Conservation (phyloP, 2,113 vertebrate genomes). For the Triplophysa rosa region DNA sequence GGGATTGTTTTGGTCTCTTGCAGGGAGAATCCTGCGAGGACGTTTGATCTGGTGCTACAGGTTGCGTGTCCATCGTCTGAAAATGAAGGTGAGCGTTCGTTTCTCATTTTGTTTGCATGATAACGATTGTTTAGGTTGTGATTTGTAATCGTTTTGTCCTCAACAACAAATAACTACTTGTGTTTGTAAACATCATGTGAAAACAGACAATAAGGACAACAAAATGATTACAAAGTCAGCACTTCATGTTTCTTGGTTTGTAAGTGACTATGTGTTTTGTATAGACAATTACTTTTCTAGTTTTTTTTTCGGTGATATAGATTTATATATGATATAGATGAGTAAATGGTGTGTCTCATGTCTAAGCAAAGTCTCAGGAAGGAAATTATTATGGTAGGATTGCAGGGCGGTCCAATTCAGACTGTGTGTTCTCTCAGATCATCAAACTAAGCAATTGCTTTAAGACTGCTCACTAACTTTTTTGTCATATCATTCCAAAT, state of each 20-base stretch:
- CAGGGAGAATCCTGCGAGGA: constrained; percentile 93
- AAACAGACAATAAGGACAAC: too few relatives aligned
- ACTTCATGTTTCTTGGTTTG: too few relatives aligned
- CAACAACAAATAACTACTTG: neutral
- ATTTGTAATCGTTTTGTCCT: neutral
- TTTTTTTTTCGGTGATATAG: neutral
- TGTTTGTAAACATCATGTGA: neutral
- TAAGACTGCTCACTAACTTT: neutral
- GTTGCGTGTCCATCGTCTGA: constrained; percentile 87
- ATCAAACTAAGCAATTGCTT: neutral
- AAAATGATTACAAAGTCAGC: too few relatives aligned
- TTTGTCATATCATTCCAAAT: too few relatives aligned
- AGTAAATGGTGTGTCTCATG: neutral
- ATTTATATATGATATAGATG: constrained; percentile 3
- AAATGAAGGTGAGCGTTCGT: constrained; percentile 82
- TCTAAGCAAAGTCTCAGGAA: constrained; percentile 8
- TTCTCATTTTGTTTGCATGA: neutral
- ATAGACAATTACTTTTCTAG: too few relatives aligned
- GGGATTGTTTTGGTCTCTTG: constrained; percentile 32
- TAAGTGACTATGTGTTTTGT: too few relatives aligned
- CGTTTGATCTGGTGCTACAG: constrained; percentile 92
- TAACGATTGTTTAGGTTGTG: neutral
- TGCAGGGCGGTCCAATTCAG: neutral
- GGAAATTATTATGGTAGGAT: constrained; percentile 6
- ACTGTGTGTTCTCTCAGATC: neutral